These are phyloP conservation scores for Xenopus petersii DNA, from an alignment of 2,797 vertebrate genomes.

Conservation along the genomic window DNA sequence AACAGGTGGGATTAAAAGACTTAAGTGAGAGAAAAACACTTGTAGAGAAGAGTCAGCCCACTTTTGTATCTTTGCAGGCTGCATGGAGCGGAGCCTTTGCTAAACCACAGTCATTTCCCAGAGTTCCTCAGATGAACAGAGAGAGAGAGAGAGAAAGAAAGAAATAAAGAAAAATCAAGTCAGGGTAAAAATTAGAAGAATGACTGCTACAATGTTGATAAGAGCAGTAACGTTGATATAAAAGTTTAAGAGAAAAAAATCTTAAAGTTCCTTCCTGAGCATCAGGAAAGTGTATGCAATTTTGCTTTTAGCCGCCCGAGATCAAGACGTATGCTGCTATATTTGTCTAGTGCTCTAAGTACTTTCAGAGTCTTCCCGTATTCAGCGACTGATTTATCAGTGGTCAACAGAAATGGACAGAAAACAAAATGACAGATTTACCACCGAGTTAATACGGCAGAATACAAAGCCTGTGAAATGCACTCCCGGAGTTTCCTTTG, in stretches of 20 bases:
- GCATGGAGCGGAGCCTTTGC: not conserved
- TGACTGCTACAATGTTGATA: conserved; percentile 27
- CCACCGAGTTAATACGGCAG: conserved; percentile 38
- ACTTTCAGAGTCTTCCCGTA: conserved; percentile 31
- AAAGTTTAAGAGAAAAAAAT: conserved; percentile 28
- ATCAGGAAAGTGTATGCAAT: conserved; percentile 18
- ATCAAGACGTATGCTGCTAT: conserved; percentile 37
- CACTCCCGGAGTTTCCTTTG: conserved; percentile 35
- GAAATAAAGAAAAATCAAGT: conserved; percentile 4
- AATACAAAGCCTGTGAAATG: conserved; percentile 38
- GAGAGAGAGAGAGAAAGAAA: not conserved
- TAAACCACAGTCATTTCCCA: not conserved
- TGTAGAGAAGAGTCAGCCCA: conserved; percentile 1
- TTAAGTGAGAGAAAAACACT: not conserved
- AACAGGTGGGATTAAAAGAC: not conserved
- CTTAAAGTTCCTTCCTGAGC: conserved; percentile 26
- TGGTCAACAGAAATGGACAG: conserved; percentile 42
- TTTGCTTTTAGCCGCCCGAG: conserved; percentile 28
- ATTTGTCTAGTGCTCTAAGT: conserved; percentile 41
- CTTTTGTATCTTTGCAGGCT: conserved; percentile 14
- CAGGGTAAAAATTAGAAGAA: conserved; percentile 13
- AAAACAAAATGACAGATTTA: conserved; percentile 44
- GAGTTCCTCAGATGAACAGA: not conserved
- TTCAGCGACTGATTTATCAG: conserved; percentile 47
- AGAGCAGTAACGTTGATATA: conserved; percentile 19